Conservation (phyloP, 1,140 invertebrate genomes). For the Lasioglossum baleicum region DNA sequence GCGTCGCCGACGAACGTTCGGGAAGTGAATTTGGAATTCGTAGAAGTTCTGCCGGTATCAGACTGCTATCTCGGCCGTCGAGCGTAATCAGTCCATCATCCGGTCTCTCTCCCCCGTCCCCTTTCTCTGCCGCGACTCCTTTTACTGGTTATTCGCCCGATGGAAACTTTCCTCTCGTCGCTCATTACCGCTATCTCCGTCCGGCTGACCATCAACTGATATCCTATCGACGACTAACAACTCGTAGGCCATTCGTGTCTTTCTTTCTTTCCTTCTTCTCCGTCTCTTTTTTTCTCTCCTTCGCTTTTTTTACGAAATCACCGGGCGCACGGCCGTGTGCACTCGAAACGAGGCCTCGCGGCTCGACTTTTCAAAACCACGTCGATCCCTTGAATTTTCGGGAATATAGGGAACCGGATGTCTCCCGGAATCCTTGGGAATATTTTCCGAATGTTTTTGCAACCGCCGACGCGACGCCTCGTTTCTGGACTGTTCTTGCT, state of each 20-base stretch:
- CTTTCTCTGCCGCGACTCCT: slow-evolving; percentile 42
- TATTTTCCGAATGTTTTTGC: too few relatives aligned
- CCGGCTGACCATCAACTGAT: slow-evolving; percentile 69
- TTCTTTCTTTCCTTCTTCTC: too few relatives aligned
- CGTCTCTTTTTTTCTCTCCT: too few relatives aligned
- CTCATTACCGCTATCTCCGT: slow-evolving; percentile 68
- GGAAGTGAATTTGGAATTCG: slow-evolving; percentile 52
- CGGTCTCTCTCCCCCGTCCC: slow-evolving; percentile 28
- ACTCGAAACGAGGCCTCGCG: slow-evolving; percentile 1
- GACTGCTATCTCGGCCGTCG: slow-evolving; percentile 49
- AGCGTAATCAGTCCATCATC: slow-evolving; percentile 62
- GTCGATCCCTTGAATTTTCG: too few relatives aligned
- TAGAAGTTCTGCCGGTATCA: slow-evolving; percentile 52
- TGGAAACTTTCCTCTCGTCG: slow-evolving; percentile 71
- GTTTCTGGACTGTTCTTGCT: too few relatives aligned
- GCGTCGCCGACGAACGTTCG: slow-evolving; percentile 13
- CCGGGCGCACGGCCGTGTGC: slow-evolving; percentile 7
- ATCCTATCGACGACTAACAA: slow-evolving; percentile 63
- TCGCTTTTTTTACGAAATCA: slow-evolving; percentile 28
- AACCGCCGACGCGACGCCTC: too few relatives aligned
- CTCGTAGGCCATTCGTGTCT: slow-evolving; percentile 32
- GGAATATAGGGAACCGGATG: too few relatives aligned
- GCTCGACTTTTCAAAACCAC: not conserved
- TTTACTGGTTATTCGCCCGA: slow-evolving; percentile 69
- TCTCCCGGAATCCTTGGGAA: too few relatives aligned